Percentiles rank a stretch among this genome's conserved stretches.
Evolutionary conservation across 2,797 vertebrate species (phyloP).

Genomic region (Poeciliopsis paucimaculata): DNA sequence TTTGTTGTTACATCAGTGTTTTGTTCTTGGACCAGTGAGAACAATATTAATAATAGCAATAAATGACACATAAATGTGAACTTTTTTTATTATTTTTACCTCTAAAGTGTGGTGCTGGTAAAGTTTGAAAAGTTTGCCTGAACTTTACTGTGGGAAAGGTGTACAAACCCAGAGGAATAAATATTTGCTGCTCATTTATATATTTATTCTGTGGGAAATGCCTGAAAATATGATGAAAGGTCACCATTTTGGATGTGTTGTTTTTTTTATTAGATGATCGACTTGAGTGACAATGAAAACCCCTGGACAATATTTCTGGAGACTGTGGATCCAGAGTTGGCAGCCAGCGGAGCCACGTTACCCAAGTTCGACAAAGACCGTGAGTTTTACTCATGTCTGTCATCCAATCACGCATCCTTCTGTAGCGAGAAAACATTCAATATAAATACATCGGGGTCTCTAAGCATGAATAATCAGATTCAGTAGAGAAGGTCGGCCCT

Average conservation of each 20-base stretch:
- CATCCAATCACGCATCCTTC: neutral
- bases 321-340: constrained; percentile 98
- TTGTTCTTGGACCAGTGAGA: too few relatives aligned
- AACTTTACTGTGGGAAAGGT: too few relatives aligned
- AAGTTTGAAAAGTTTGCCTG: too few relatives aligned
- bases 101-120: too few relatives aligned
- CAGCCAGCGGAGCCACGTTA: constrained; percentile 95
- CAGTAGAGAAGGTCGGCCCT: neutral
- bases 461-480: too few relatives aligned
- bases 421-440: neutral
- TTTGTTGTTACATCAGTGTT: too few relatives aligned
- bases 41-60: too few relatives aligned
- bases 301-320: constrained; percentile 99
- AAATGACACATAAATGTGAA: too few relatives aligned
- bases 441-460: neutral
- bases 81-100: too few relatives aligned
- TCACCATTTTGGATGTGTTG: neutral
- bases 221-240: neutral
- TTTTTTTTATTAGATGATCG: constrained; percentile 89
- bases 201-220: neutral
- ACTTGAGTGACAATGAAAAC: constrained; percentile 98
- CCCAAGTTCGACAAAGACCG: constrained; percentile 99
- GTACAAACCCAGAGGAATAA: too few relatives aligned
- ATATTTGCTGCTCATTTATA: too few relatives aligned
- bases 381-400: constrained; percentile 75